A percentile compares a stretch with the other conserved stretches of the same genome.
phyloP scores from a whole-genome alignment of 1,140 invertebrate species.

The Lepidostoma basale region DNA sequence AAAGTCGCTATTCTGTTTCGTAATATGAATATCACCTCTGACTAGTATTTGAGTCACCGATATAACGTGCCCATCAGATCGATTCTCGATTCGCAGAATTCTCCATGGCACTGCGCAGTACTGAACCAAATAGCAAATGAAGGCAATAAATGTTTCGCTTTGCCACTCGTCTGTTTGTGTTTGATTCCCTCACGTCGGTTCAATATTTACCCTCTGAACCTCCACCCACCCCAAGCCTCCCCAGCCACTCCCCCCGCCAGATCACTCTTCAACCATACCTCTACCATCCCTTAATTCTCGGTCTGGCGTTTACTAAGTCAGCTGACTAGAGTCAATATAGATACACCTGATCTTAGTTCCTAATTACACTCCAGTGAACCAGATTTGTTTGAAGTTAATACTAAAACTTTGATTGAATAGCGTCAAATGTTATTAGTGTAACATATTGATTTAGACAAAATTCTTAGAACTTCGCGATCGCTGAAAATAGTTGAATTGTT shows the following conservation, averaged over 20 bases:
- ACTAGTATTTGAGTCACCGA: too few relatives aligned
- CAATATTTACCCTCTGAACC: conserved; percentile 40
- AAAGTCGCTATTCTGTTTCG: too few relatives aligned
- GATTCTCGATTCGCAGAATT: conserved; percentile 18
- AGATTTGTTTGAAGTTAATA: too few relatives aligned
- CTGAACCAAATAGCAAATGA: conserved; percentile 34
- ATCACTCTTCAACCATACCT: neutral
- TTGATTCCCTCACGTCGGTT: conserved; percentile 42
- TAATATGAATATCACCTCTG: too few relatives aligned
- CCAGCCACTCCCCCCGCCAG: neutral
- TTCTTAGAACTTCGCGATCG: too few relatives aligned
- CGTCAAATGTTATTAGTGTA: too few relatives aligned
- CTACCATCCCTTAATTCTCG: conserved; percentile 2
- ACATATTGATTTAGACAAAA: too few relatives aligned
- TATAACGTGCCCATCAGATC: conserved; percentile 11
- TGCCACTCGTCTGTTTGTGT: conserved; percentile 42
- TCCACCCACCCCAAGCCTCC: conserved; percentile 11
- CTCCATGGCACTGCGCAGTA: neutral
- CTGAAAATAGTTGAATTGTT: too few relatives aligned
- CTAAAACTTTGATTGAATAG: too few relatives aligned
- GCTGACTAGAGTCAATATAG: too few relatives aligned
- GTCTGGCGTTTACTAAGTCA: neutral
- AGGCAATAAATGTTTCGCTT: conserved; percentile 45
- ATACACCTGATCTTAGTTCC: too few relatives aligned
- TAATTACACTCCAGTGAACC: too few relatives aligned